These are phyloP conservation scores for Tychaedon coryphoeus DNA, from an alignment of 2,113 vertebrate species.

Conservation along the genomic window DNA sequence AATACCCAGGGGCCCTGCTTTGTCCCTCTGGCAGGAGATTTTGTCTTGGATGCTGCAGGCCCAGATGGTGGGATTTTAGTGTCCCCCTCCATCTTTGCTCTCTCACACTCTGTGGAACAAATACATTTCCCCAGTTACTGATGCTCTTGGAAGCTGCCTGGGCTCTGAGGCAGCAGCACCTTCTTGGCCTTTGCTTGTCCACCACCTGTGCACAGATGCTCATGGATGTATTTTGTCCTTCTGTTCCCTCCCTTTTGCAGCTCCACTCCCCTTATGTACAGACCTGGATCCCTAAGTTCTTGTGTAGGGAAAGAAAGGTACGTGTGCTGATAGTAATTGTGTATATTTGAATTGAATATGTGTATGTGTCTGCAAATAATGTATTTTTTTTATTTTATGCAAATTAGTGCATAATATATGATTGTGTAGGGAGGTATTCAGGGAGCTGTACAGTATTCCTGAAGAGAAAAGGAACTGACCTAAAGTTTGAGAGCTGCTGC, in stretches of 20 bases:
- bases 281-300: neutral
- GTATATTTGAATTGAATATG: conserved; percentile 46
- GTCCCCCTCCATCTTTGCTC: neutral
- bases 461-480: neutral
- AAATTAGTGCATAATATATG: conserved; percentile 34
- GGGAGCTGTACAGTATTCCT: neutral
- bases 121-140: neutral
- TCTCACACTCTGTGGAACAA: neutral
- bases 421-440: neutral
- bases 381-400: conserved; percentile 57
- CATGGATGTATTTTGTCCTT: neutral
- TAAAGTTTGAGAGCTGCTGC: conserved; percentile 58
- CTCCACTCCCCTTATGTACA: neutral
- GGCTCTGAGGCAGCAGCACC: neutral
- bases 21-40: neutral
- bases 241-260: neutral
- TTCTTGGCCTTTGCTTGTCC: neutral
- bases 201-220: neutral
- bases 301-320: neutral
- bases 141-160: neutral
- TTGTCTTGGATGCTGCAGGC: neutral
- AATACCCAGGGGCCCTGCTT: neutral
- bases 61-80: neutral
- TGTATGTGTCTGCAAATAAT: conserved; percentile 45
- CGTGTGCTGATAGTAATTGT: neutral